These are phyloP conservation scores for Zaprionus ghesquierei DNA, from an alignment of 1,140 invertebrate genomes.

Conservation along the genomic window DNA sequence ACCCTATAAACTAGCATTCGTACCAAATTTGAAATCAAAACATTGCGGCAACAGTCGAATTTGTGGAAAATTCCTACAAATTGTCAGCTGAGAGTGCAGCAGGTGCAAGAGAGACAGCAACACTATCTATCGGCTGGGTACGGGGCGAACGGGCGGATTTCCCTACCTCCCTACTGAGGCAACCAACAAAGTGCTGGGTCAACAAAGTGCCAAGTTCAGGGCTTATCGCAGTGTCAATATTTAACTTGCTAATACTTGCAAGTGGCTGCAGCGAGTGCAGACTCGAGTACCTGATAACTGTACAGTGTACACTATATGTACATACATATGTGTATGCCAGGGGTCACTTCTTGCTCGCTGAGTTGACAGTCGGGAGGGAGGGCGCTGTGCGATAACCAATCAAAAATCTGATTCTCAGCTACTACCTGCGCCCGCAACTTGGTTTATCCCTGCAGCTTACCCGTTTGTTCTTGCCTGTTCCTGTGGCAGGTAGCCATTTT, in stretches of 20 bases:
- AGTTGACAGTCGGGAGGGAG: neutral
- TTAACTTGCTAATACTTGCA: neutral
- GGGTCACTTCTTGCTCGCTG: neutral
- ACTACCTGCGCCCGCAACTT: neutral
- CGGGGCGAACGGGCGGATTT: neutral
- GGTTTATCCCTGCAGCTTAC: slow-evolving; percentile 11
- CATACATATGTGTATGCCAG: no score
- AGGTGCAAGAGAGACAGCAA: neutral
- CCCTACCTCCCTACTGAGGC: neutral
- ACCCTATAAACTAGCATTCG: no score
- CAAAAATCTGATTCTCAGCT: neutral
- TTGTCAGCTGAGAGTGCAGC: neutral
- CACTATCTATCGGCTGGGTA: neutral
- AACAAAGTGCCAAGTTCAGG: slow-evolving; percentile 16
- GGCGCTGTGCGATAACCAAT: slow-evolving; percentile 12
- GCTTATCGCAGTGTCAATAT: slow-evolving; percentile 27
- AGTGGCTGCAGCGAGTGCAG: neutral
- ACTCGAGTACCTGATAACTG: slow-evolving; percentile 4
- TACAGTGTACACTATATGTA: neutral
- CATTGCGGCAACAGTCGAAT: no score
- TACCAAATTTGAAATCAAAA: no score
- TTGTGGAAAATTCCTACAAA: neutral
- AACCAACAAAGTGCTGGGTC: neutral
- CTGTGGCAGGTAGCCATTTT: neutral
- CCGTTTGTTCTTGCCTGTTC: slow-evolving; percentile 31